Base-by-base conservation (phyloP, 2,113 vertebrate genomes). In the Phodopus roborovskii region DNA sequence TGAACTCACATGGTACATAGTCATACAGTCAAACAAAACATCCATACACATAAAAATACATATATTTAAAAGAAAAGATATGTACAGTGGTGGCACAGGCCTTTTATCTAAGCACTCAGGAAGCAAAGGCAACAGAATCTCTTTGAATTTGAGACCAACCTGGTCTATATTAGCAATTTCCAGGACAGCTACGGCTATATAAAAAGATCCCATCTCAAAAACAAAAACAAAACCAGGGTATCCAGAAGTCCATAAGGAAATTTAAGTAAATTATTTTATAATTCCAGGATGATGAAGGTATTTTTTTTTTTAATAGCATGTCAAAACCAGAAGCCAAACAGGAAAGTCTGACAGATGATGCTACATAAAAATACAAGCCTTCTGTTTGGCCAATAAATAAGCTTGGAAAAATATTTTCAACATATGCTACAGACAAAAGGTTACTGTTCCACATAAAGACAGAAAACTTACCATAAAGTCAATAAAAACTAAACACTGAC, bases 301-400 rank as follows among this genome's bases (percentile, higher is more conserved):
- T 93, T 84, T 95, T 83, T 84, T 95, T 83, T 94, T 79, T 75
- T 71, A 95, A 91, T 90, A 96, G n/a, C 20, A 91, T 79, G 42
- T 95, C 89, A 94, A 87, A 74, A 95, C 92, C 48, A 97, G 93
- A 92, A 95, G 78, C 89, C 78, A 95, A 97, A 91, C 70, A 66
- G 92, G 74, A 96, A 96, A 96, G 87, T 88, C 68, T 45, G 78
- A 75, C 70, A 98, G 90, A 96, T 70, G 86, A 74, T 48, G 93
- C 86, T 36, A 91, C 90, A 92, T 90, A 93, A 97, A 98, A 96
- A 95, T 84, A 58, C 84, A 96, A 97, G 92, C 90, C 94, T 97
- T 96, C 95, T 93, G 88, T 94, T 48, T 94, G 90, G 88, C 93
- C 94, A 95, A 96, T 93, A 96, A 97, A 94, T 93, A 96, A 96